Evolutionary conservation across 2,113 vertebrate genomes (phyloP), one percentile per base, ranked within the genome.

Genomic region (Serinus canaria): DNA sequence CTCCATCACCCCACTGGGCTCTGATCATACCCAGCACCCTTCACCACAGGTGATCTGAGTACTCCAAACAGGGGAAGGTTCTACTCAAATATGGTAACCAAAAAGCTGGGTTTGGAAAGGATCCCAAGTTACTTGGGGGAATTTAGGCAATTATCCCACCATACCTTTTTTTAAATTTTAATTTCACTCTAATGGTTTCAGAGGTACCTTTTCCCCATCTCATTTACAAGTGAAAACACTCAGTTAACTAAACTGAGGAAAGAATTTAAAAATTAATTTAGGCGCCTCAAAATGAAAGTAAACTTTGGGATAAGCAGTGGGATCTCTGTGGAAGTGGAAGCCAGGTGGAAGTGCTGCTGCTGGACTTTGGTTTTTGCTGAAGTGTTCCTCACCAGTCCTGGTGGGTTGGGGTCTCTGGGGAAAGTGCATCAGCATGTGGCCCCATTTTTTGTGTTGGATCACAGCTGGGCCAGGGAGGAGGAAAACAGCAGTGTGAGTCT

Each of bases 131-230:
- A 83, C 88, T 76, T 69, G 78, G 70, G 85, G 90, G 75, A 87
- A 93, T 93, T 90, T 85, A 83, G 92, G 94, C 92, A 94, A 79
- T 76, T 91, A 88, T 92, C 90, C 92, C 75, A 92, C 79, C 14
- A 4, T 66, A 33, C 4, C 46, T 92, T 70, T 79, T 92, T 58
- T 23, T 8, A 59, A 87, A 87, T 76, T 83, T 93, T 90, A 88
- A 88, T 96, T 94, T 92, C 62, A 56, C 53, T 73, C 20, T 64
- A 79, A 94, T 64, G 75, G 39, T 91, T 95, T 87, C 79, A 90
- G 85, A 85, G 43, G 67, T 76, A 44, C 41, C 31, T 88, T 90
- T 91, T 85, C n/a, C 85, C 70, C 88, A 76, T 24, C 91, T 89
- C 73, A 91, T 89, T 96, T 94, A 78, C 94, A 93, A 94, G 75